Evolutionary conservation across 2,888 invertebrate genomes (phyloP), one percentile per base, ranked within the genome.

Genomic region (Lasioglossum morio): DNA sequence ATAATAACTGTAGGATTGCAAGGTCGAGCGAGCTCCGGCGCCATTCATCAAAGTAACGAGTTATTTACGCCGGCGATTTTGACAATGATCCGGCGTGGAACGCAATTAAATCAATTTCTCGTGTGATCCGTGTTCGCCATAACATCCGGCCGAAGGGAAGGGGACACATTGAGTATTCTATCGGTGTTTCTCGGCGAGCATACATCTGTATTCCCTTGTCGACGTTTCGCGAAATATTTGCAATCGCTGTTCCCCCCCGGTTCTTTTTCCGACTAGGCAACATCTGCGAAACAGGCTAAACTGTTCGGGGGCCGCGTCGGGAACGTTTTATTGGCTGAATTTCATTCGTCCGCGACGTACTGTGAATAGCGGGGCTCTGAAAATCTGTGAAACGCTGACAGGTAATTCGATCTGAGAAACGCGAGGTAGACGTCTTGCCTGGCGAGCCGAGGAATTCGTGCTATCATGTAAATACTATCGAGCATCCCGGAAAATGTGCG

Each of bases 341-440:
- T 77, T 87, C 79, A 77, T 85, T 79, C 72, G 63, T 53, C 53
- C 69, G 14, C 76, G 16, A 77, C 81, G 70, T 75, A 81, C 63
- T 60, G 77, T 77, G 79, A 86, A 73, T 40, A 73, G 40, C 40
- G 72, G 34, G 63, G 23, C 70, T n/a, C 70, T 83, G 72, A 88
- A 81, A 88, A 85, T 88, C 85, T 69, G 73, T 72, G 73, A 79
- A 84, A 84, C 77, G 87, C 86, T 82, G 86, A 84, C 86, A 73
- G 84, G 81, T 84, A 89, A 87, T 87, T 82, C 82, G 86, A 89
- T 89, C 87, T 72, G 78, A 69, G 48, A 70, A 84, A 86, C 70
- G 70, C 48, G 73, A 70, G 63, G 63, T 46, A 81, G 76, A 80
- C 60, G 53, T 60, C 79, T 75, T 66, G 79, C 66, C 70, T 37